Evolutionary conservation across 2,113 vertebrate genomes (phyloP), one percentile per base, ranked within the genome.

Genomic region (Sander lucioperca): DNA sequence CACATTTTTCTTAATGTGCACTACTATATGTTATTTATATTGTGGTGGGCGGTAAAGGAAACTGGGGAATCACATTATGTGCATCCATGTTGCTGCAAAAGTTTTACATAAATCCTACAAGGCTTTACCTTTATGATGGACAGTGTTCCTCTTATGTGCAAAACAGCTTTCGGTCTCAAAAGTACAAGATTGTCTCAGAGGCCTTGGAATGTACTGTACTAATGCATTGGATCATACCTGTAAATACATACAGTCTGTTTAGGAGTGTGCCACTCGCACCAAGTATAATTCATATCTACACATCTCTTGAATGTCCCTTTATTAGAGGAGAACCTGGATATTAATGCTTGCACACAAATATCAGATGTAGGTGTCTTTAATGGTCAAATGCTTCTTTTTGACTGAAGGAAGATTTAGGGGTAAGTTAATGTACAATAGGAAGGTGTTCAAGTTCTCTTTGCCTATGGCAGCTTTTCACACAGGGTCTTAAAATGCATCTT

Each of bases 401-500:
- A 76, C 65, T 90, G 48, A 86, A 84, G 82, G 6, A 70, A 74
- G 56, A 82, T 74, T 68, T 86, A 79, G 84, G 86, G 88, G 27
- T 85, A 81, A 48, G 64, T 80, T 63, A 30, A 61, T 81, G 21
- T 69, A 80, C 54, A 76, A 63, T 61, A 72, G 81, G 18, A 84
- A 79, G 58, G 78, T 83, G 78, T 86, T 68, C 0, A 74, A 80
- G 48, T 88, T 69, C 36, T 82, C 67, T 84, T 79, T 82, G 70
- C 84, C 84, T 88, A 72, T 86, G 79, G 89, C 87, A 83, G 73
- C 78, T 74, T 92, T 90, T 86, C 77, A 82, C 88, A 92, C 92
- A 91, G 89, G 91, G 87, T 92, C 86, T 88, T 87, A 78, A 84
- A 89, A 82, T 84, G 39, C 74, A 66, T 90, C 68, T 83, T 88